These are phyloP conservation scores for Dipodomys stephensi DNA, from an alignment of 2,113 vertebrate species.

Conservation along the genomic window DNA sequence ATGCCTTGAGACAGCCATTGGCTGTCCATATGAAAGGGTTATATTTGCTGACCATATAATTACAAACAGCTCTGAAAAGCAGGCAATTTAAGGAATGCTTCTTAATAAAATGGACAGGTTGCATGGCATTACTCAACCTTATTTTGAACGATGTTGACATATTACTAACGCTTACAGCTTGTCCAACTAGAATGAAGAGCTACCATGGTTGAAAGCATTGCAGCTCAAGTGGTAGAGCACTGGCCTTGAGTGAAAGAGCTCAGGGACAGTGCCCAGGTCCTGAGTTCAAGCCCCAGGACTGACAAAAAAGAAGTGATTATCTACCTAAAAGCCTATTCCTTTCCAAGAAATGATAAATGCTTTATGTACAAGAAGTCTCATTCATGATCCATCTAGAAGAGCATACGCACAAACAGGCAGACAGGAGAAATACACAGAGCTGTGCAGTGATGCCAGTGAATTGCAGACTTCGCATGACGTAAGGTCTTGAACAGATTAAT, in stretches of 20 bases:
- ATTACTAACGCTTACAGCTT: constrained; percentile 54
- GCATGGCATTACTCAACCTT: constrained; percentile 37
- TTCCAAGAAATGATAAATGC: constrained; percentile 32
- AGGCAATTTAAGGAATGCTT: constrained; percentile 53
- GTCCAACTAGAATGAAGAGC: constrained; percentile 25
- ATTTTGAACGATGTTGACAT: constrained; percentile 54
- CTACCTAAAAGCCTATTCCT: neutral
- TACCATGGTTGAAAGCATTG: constrained; percentile 18
- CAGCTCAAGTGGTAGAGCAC: too few relatives aligned
- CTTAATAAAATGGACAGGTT: constrained; percentile 63
- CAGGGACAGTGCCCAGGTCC: too few relatives aligned
- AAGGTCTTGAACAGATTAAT: neutral
- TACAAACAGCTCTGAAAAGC: constrained; percentile 51
- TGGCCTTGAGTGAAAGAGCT: too few relatives aligned
- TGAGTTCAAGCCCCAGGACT: too few relatives aligned
- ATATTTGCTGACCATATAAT: constrained; percentile 41
- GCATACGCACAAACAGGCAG: constrained; percentile 16
- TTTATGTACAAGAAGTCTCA: constrained; percentile 45
- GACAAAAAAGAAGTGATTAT: neutral
- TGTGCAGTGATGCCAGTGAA: neutral
- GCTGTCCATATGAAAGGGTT: constrained; percentile 42
- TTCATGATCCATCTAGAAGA: constrained; percentile 17
- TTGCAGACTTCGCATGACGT: neutral
- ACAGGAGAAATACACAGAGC: neutral
- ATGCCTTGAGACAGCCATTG: constrained; percentile 45